phyloP scores from a whole-genome alignment of 2,797 vertebrate species.

The Numenius phaeopus region DNA sequence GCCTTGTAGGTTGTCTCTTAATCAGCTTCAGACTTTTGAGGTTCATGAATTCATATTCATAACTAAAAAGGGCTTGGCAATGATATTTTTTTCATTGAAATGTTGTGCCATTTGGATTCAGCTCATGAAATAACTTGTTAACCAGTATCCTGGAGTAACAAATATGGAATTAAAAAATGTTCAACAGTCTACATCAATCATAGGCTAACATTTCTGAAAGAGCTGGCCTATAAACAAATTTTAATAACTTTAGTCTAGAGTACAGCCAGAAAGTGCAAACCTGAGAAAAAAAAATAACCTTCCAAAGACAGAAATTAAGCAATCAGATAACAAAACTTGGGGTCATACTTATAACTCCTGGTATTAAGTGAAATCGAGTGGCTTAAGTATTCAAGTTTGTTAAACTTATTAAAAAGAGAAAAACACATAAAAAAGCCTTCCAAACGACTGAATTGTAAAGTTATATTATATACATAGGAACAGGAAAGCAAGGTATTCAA shows the following conservation, averaged over 20 bases:
- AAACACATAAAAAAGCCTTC: background rate
- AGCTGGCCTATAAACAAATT: background rate
- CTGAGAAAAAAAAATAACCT: background rate
- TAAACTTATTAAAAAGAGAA: background rate
- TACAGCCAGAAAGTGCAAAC: background rate
- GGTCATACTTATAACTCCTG: background rate
- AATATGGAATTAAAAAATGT: slow-evolving; percentile 32
- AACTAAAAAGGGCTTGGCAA: background rate
- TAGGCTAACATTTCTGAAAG: background rate
- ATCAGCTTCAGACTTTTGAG: background rate
- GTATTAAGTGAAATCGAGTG: background rate
- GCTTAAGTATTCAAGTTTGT: background rate
- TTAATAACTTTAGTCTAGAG: background rate
- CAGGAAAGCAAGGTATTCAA: background rate
- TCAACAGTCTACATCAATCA: slow-evolving; percentile 7
- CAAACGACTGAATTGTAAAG: background rate
- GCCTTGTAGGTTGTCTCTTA: background rate
- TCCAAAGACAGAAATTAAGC: background rate
- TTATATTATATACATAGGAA: background rate
- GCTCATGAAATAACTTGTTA: slow-evolving; percentile 18
- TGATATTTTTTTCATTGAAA: background rate
- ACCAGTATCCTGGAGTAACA: slow-evolving; percentile 9
- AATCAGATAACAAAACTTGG: background rate
- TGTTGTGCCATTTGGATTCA: background rate
- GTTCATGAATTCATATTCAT: background rate